These are phyloP conservation scores for Spatulosminthurus flaviceps DNA, from an alignment of 2,888 invertebrate genomes.

Conservation along the genomic window DNA sequence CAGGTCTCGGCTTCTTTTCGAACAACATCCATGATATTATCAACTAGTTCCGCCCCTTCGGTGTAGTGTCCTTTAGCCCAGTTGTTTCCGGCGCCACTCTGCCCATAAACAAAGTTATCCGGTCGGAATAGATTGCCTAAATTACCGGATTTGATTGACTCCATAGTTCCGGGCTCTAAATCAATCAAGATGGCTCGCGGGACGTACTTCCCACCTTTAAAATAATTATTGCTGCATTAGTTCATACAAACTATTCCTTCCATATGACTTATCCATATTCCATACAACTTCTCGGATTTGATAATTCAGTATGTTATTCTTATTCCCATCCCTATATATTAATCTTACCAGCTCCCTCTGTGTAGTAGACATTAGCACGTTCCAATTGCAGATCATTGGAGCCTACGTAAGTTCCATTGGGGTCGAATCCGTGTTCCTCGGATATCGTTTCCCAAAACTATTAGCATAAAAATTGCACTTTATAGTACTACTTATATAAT, in stretches of 20 bases:
- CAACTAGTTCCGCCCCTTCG: slow-evolving; percentile 70
- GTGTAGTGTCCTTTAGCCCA: slow-evolving; percentile 74
- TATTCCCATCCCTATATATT: too few species aligned
- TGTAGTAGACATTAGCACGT: slow-evolving; percentile 82
- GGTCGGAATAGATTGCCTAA: slow-evolving; percentile 78
- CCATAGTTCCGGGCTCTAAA: slow-evolving; percentile 97
- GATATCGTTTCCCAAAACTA: slow-evolving; percentile 65
- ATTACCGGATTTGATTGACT: slow-evolving; percentile 91
- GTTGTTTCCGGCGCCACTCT: slow-evolving; percentile 71
- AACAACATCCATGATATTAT: slow-evolving; percentile 56
- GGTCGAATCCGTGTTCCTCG: slow-evolving; percentile 77
- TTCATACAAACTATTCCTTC: too few species aligned
- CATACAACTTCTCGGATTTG: too few species aligned
- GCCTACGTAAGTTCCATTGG: slow-evolving; percentile 75
- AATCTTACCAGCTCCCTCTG: slow-evolving; percentile 72
- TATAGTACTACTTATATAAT: neutral
- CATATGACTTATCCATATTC: too few species aligned
- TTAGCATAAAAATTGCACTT: neutral
- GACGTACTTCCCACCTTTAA: slow-evolving; percentile 85
- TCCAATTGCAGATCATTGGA: slow-evolving; percentile 78
- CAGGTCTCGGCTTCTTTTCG: slow-evolving; percentile 56
- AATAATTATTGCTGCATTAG: too few species aligned
- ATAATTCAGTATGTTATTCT: too few species aligned
- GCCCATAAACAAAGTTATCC: slow-evolving; percentile 75
- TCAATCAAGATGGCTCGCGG: slow-evolving; percentile 93